Percentiles rank a stretch among this genome's conserved stretches.
Conservation (phyloP, 1,140 invertebrate species). For the Zaprionus kolodkinae region DNA sequence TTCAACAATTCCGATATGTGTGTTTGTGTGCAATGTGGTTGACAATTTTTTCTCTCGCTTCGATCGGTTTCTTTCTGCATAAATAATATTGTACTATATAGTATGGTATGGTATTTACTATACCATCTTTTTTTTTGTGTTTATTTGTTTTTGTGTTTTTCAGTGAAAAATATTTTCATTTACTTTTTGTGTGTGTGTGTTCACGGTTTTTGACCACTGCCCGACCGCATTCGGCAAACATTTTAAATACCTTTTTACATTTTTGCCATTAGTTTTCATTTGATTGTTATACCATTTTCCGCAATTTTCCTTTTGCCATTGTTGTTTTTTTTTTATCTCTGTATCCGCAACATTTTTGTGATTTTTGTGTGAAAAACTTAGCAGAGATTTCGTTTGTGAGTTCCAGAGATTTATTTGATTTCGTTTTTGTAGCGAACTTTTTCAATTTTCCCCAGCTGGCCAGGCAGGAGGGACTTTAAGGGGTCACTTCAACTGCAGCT, state of each 20-base stretch:
- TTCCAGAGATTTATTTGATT: constrained; percentile 75
- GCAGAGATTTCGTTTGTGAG: constrained; percentile 58
- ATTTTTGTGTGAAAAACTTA: constrained; percentile 52
- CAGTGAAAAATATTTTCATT: constrained; percentile 63
- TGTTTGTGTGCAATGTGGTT: neutral
- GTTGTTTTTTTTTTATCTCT: constrained; percentile 19
- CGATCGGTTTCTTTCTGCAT: constrained; percentile 22
- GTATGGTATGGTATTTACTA: neutral
- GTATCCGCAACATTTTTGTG: constrained; percentile 42
- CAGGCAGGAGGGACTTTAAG: no score
- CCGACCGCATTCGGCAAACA: constrained; percentile 74
- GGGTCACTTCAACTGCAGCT: constrained; percentile 21
- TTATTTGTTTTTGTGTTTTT: neutral
- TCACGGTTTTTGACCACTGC: constrained; percentile 61
- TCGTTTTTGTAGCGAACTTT: constrained; percentile 38
- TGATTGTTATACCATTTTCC: constrained; percentile 41
- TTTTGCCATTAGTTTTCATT: constrained; percentile 74
- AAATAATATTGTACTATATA: constrained; percentile 23
- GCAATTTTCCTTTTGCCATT: constrained; percentile 7
- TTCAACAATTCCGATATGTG: neutral
- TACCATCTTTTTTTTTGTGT: neutral
- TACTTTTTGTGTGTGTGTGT: constrained; percentile 50
- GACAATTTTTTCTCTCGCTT: constrained; percentile 11
- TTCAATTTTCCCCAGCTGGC: constrained; percentile 47
- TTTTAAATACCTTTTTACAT: constrained; percentile 81